Evolutionary conservation across 2,113 vertebrate species (phyloP).

Genomic region (Cranoglanis bouderius): DNA sequence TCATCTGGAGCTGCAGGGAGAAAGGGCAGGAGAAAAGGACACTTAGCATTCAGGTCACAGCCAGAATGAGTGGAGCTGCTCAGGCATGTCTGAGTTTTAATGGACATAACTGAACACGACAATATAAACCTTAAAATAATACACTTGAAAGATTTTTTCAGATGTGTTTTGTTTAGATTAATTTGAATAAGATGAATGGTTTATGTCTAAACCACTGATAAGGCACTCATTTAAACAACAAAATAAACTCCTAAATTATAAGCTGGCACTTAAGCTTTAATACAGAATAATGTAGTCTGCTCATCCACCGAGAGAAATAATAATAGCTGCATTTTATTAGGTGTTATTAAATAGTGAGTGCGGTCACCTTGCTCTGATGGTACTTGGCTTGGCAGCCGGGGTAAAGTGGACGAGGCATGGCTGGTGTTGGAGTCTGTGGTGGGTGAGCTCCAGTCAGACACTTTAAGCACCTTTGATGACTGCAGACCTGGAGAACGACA

Average conservation of each 20-base stretch:
- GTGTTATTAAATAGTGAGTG: background rate
- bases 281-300: background rate
- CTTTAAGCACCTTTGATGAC: constrained; percentile 56
- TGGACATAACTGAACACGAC: background rate
- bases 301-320: background rate
- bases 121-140: background rate
- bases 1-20: constrained; percentile 65
- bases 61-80: background rate
- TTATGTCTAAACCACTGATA: background rate
- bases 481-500: constrained; percentile 55
- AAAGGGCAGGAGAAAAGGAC: constrained; percentile 17
- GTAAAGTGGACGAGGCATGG: constrained; percentile 74
- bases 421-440: constrained; percentile 67
- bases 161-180: background rate
- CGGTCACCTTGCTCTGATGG: constrained; percentile 77
- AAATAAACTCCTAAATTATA: background rate
- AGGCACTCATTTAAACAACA: background rate
- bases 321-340: background rate
- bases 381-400: constrained; percentile 69
- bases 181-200: background rate
- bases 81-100: background rate
- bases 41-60: constrained; percentile 25
- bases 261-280: background rate
- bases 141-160: background rate
- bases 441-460: constrained; percentile 75